Conservation (phyloP, 2,888 invertebrate species). For the Drosophila meridionalis region DNA sequence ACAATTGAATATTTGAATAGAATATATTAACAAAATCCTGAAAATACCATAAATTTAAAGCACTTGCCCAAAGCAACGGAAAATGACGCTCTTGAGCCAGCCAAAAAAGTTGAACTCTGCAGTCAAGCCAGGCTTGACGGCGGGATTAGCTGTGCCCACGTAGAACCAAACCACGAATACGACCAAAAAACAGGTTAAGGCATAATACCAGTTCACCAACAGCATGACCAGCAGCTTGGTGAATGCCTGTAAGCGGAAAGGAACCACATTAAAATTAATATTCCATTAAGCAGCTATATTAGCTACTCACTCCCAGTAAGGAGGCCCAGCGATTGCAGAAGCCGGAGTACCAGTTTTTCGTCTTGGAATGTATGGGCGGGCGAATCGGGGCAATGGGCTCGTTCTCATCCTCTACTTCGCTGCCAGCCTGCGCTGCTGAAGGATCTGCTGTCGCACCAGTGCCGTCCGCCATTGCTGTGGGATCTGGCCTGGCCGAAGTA, state of each 20-base stretch:
- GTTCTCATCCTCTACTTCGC: conserved; percentile 80
- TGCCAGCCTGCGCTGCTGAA: conserved; percentile 38
- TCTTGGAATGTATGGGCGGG: conserved; percentile 93
- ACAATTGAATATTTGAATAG: neutral
- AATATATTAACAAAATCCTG: neutral
- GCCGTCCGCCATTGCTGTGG: conserved; percentile 42
- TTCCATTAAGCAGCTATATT: neutral
- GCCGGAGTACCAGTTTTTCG: conserved; percentile 97
- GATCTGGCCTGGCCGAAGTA: conserved; percentile 36
- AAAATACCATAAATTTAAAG: neutral
- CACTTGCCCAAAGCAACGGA: conserved; percentile 91
- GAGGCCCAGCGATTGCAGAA: conserved; percentile 98
- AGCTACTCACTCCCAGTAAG: conserved; percentile 91
- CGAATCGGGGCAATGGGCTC: conserved; percentile 87
- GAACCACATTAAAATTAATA: conserved; percentile 41
- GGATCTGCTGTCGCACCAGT: conserved; percentile 50
- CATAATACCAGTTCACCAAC: conserved; percentile 97
- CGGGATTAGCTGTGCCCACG: conserved; percentile 97
- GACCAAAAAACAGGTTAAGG: conserved; percentile 92
- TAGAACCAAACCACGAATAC: conserved; percentile 96
- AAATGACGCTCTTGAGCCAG: conserved; percentile 90
- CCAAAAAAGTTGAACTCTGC: conserved; percentile 92
- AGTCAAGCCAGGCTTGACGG: conserved; percentile 96
- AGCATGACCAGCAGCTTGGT: conserved; percentile 96
- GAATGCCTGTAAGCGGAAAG: conserved; percentile 88